Percentiles rank a stretch among this genome's conserved stretches.
Evolutionary conservation across 2,888 invertebrate genomes (phyloP).

Genomic region (Minunthozetes semirufus): DNA sequence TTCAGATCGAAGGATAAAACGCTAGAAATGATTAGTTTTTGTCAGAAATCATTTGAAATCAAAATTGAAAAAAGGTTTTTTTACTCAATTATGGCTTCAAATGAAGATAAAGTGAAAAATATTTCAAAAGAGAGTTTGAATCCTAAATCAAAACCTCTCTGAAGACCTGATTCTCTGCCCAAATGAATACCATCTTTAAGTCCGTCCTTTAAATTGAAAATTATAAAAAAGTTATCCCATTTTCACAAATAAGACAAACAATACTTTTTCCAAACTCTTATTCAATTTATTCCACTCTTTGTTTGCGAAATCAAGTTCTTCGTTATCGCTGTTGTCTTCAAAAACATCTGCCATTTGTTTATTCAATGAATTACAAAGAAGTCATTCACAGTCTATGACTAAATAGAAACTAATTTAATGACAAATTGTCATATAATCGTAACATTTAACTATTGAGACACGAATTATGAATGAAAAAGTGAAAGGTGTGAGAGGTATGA

Average conservation of each 20-base stretch:
- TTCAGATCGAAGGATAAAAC: not conserved
- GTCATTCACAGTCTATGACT: too few species aligned
- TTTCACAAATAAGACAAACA: not conserved
- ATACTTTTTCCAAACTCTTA: constrained; percentile 1
- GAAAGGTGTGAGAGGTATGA: not conserved
- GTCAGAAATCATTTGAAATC: not conserved
- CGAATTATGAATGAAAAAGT: too few species aligned
- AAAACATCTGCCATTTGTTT: constrained; percentile 16
- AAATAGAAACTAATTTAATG: too few species aligned
- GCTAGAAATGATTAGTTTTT: not conserved
- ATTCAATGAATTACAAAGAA: too few species aligned
- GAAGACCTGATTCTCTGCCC: not conserved
- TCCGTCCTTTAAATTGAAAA: not conserved
- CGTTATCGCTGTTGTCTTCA: constrained; percentile 2
- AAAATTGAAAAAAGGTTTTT: too few species aligned
- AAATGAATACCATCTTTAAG: constrained; percentile 6
- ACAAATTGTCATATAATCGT: too few species aligned
- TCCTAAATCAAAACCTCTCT: constrained; percentile 2
- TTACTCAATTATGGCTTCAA: constrained; percentile 30
- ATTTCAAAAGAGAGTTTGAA: not conserved
- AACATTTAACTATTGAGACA: too few species aligned
- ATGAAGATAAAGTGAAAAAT: constrained; percentile 11
- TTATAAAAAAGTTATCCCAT: not conserved
- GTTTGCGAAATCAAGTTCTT: constrained; percentile 7
- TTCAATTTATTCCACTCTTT: constrained; percentile 6